phyloP scores from a whole-genome alignment of 2,113 vertebrate genomes.

The Callorhinus ursinus region DNA sequence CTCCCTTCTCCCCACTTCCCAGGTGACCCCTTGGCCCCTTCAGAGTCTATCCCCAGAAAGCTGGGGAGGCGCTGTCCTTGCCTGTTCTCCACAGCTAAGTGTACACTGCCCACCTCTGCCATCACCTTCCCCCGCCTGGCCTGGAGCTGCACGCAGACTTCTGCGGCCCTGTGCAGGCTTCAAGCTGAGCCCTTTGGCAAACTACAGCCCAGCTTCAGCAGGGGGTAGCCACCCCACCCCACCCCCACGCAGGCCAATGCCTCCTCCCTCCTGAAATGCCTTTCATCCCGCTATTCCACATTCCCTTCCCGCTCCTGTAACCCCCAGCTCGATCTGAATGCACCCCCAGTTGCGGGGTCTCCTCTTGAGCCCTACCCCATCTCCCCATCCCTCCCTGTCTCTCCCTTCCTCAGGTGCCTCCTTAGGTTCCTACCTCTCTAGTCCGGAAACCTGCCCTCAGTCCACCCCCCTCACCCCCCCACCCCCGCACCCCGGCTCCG shows the following conservation, averaged over 20 bases:
- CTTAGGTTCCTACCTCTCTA: neutral
- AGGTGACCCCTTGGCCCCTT: neutral
- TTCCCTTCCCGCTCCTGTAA: neutral
- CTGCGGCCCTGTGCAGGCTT: too few species aligned
- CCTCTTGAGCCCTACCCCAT: too few species aligned
- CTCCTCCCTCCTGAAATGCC: neutral
- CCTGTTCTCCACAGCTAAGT: neutral
- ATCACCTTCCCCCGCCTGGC: neutral
- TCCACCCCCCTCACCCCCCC: rapidly evolving
- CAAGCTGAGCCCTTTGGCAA: neutral
- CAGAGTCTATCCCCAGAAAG: neutral
- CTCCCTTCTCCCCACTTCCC: neutral
- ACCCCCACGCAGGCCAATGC: neutral
- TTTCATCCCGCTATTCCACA: neutral
- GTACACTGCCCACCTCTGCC: neutral
- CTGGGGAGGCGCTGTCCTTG: neutral
- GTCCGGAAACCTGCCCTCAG: neutral
- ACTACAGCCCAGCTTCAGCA: neutral
- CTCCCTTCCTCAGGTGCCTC: neutral
- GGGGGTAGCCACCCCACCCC: neutral
- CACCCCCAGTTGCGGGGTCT: neutral
- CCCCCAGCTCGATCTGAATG: neutral
- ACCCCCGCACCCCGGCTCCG: rapidly evolving
- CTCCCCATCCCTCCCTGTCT: neutral
- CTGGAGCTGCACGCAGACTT: neutral